Evolutionary conservation across 2,113 vertebrate genomes (phyloP), one percentile per base, ranked within the genome.

Genomic region (Orientallactaga bullata): DNA sequence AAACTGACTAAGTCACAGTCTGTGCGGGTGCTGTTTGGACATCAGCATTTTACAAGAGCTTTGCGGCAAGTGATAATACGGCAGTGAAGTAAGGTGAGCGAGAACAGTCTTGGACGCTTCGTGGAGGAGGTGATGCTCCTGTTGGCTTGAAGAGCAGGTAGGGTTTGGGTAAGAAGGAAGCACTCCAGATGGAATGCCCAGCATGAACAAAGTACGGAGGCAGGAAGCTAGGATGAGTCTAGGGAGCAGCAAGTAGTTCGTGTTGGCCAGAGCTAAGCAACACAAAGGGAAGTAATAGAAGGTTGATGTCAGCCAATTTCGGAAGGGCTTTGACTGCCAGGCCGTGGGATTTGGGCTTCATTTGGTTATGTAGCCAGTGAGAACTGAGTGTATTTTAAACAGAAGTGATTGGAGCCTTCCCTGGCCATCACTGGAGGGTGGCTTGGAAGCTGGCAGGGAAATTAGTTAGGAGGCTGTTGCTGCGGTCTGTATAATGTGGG

Each of bases 141-240:
- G 39, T 60, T 61, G 42, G 16, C 55, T 93, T 83, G 85, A 89
- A 94, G 87, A 89, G 61, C 68, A 9, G 10, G 17, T 91, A 60
- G 93, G 65, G 76, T 85, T 73, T 95, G 94, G 88, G 65, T 65
- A 32, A 76, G 42, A 78, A 93, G 65, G 63, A 82, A 91, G 32
- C 12, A 23, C 68, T 85, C 79, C 71, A 76, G n/a, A 80, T 83
- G 61, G 91, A 37, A 28, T 18, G 30, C 77, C 66, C 78, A 88
- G 71, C 69, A 8, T 93, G 89, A 72, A 81, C 23, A 18, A 93
- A 73, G 20, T 32, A 17, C 24, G 90, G 80, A 90, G 88, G 39
- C 73, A 85, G 63, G 69, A 86, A 58, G 90, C 73, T 76, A 83
- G 85, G 51, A 37, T 83, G 83, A 77, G 32, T 65, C 85, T n/a